Evolutionary conservation across 2,113 vertebrate genomes (phyloP).

Genomic region (Muntiacus reevesi): DNA sequence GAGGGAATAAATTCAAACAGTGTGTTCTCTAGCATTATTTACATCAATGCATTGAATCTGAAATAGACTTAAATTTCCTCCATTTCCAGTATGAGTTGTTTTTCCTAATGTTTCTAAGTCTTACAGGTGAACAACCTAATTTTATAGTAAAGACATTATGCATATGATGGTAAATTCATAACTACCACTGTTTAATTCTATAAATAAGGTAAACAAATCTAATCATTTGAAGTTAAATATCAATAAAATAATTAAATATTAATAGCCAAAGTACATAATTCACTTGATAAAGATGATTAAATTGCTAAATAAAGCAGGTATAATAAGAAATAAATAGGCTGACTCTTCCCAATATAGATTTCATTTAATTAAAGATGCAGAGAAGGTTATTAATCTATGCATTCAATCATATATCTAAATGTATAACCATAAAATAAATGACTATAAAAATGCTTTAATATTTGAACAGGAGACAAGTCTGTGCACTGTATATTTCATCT

Average conservation of each 20-base stretch:
- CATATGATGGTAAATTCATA: background rate
- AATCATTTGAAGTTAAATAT: background rate
- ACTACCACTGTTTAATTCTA: background rate
- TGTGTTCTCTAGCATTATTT: background rate
- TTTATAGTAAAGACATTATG: background rate
- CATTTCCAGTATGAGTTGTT: background rate
- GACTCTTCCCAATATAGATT: background rate
- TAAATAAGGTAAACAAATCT: background rate
- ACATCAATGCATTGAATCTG: background rate
- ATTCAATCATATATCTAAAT: background rate
- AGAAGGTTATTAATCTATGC: background rate
- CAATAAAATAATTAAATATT: background rate
- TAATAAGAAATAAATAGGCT: background rate
- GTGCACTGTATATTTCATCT: background rate
- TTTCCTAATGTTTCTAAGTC: background rate
- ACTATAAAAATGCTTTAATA: background rate
- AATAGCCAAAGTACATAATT: background rate
- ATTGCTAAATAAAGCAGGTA: background rate
- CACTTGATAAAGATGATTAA: background rate
- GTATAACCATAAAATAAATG: background rate
- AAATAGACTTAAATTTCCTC: background rate
- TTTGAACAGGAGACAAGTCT: background rate
- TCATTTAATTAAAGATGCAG: background rate
- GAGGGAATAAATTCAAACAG: background rate
- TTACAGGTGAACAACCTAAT: background rate